Evolutionary conservation across 2,113 vertebrate species (phyloP).

Genomic region (Amazona guildingii): DNA sequence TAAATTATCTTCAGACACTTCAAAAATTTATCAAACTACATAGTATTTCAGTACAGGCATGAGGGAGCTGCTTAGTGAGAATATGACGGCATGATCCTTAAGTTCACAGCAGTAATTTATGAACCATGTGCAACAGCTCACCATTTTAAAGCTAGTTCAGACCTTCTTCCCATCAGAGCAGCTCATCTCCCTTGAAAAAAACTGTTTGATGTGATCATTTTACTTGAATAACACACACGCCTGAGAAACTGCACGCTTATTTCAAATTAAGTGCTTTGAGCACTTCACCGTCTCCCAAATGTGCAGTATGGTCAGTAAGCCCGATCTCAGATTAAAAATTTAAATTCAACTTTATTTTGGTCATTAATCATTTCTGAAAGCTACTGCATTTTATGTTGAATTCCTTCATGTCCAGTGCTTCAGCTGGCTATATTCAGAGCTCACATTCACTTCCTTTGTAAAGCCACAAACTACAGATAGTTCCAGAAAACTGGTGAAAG

Average conservation of each 20-base stretch:
- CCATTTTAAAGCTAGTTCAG: not conserved
- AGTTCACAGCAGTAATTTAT: not conserved
- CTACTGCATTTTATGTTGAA: not conserved
- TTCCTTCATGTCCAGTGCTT: not conserved
- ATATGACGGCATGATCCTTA: not conserved
- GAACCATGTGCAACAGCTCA: not conserved
- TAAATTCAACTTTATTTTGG: not conserved
- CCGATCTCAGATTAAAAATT: not conserved
- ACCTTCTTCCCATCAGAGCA: not conserved
- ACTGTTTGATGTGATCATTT: not conserved
- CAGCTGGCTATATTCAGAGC: not conserved
- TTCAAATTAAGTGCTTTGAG: not conserved
- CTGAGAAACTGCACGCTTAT: not conserved
- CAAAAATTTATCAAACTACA: not conserved
- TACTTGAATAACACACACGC: not conserved
- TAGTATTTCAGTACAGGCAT: not conserved
- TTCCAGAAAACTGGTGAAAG: not conserved
- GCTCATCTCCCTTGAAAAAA: not conserved
- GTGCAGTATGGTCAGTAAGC: not conserved
- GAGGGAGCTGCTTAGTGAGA: not conserved
- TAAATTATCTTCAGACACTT: not conserved
- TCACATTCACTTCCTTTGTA: not conserved
- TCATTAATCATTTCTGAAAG: not conserved
- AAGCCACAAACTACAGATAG: not conserved
- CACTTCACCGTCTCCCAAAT: not conserved